Conservation (phyloP, 2,113 vertebrate genomes). For the Onychorhynchus coronatus region DNA sequence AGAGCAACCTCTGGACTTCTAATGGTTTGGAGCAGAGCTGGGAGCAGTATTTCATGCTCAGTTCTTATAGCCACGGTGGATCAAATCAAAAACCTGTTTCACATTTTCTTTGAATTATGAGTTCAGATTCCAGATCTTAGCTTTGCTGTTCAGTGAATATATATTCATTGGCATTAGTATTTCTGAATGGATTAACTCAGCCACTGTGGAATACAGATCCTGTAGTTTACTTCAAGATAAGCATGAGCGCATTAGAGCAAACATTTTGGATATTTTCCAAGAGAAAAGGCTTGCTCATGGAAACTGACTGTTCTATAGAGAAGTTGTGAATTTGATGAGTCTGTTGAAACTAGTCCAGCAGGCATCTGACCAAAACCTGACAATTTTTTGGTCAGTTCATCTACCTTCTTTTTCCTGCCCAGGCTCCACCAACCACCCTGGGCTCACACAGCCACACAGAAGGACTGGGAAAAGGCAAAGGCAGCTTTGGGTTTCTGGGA, state of each 20-base stretch:
- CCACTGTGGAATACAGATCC: background rate
- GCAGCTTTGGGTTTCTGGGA: background rate
- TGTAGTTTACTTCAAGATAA: conserved; percentile 12
- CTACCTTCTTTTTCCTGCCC: background rate
- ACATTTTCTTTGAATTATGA: conserved; percentile 36
- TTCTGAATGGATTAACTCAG: conserved; percentile 16
- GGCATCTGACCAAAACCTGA: background rate
- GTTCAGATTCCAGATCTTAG: conserved; percentile 22
- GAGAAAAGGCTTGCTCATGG: background rate
- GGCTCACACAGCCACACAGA: background rate
- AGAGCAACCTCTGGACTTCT: background rate
- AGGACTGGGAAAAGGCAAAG: background rate
- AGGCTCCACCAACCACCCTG: background rate
- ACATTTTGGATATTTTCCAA: conserved; percentile 7
- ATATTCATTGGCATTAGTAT: background rate
- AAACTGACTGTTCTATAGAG: background rate
- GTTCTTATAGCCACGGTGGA: background rate
- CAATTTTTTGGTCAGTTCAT: background rate
- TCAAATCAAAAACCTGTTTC: conserved; percentile 29
- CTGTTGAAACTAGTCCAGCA: conserved; percentile 13
- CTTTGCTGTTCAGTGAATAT: background rate
- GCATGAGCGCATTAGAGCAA: background rate
- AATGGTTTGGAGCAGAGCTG: background rate
- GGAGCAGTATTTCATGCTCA: background rate
- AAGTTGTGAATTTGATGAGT: conserved; percentile 14